Conservation (phyloP, 2,888 invertebrate genomes). For the Drosophila pseudotakahashii region DNA sequence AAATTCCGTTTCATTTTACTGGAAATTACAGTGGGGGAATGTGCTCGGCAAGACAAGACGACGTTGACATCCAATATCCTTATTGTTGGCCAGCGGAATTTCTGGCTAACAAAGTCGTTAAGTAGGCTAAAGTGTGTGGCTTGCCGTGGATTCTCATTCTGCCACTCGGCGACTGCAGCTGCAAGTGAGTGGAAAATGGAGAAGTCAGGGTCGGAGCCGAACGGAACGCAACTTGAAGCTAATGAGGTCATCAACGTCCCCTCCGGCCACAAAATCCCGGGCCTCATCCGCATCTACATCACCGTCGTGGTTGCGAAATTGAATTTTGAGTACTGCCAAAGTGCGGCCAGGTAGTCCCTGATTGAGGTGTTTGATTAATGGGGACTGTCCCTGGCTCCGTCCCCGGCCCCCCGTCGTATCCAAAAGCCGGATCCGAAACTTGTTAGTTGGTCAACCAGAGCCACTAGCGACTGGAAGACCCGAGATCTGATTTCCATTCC, state of each 20-base stretch:
- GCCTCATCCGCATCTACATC: slow-evolving; percentile 13
- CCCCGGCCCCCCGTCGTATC: background rate
- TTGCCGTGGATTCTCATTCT: slow-evolving; percentile 4
- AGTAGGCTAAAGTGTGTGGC: slow-evolving; percentile 59
- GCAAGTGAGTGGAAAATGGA: slow-evolving; percentile 52
- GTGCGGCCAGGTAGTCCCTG: slow-evolving; percentile 27
- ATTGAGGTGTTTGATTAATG: slow-evolving; percentile 53
- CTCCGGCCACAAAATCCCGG: background rate
- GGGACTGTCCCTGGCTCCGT: background rate
- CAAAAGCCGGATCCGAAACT: slow-evolving; percentile 10
- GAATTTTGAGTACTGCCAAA: slow-evolving; percentile 43
- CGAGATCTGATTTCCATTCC: slow-evolving; percentile 8
- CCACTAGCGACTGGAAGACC: background rate
- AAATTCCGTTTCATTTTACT: slow-evolving; percentile 66
- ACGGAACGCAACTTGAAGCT: slow-evolving; percentile 31
- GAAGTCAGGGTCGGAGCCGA: slow-evolving; percentile 16
- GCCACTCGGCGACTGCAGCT: slow-evolving; percentile 21
- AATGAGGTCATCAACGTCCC: slow-evolving; percentile 45
- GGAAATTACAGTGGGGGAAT: slow-evolving; percentile 62
- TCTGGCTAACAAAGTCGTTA: slow-evolving; percentile 74
- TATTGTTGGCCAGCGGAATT: slow-evolving; percentile 75
- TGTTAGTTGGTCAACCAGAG: slow-evolving; percentile 12
- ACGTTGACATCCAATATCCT: slow-evolving; percentile 77
- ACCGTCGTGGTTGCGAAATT: slow-evolving; percentile 36
- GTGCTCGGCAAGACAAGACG: slow-evolving; percentile 52